phyloP scores from a whole-genome alignment of 2,888 invertebrate genomes.

The Hartigia nigra region DNA sequence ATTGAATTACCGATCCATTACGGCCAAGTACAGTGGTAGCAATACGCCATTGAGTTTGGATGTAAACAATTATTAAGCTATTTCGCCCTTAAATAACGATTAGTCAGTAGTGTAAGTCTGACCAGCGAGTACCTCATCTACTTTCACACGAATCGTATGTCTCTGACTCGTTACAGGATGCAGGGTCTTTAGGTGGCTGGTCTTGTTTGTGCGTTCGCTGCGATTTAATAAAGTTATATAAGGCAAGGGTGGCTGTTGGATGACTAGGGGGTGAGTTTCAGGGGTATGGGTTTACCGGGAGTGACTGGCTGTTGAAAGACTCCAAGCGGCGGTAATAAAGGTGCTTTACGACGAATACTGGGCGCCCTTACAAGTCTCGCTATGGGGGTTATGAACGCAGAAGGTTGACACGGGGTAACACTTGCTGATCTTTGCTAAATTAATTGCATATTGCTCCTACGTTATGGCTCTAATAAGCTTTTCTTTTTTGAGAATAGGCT shows the following conservation, averaged over 20 bases:
- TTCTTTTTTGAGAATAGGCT: background rate
- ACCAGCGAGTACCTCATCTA: background rate
- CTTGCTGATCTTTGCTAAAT: background rate
- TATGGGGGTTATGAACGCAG: background rate
- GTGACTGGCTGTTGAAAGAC: background rate
- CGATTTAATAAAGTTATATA: slow-evolving; percentile 1
- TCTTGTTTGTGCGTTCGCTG: background rate
- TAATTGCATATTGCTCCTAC: slow-evolving; percentile 1
- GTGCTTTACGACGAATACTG: background rate
- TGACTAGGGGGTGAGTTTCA: background rate
- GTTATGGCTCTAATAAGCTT: background rate
- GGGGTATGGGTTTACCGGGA: background rate
- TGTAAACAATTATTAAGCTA: background rate
- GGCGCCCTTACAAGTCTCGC: background rate
- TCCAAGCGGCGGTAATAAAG: background rate
- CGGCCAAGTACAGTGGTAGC: background rate
- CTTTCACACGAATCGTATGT: background rate
- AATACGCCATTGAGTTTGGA: background rate
- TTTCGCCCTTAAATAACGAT: background rate
- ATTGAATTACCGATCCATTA: background rate
- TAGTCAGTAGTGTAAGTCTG: background rate
- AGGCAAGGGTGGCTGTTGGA: background rate
- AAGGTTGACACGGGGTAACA: background rate
- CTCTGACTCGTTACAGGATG: background rate
- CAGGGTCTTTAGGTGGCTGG: too few species aligned